Evolutionary conservation across 2,113 vertebrate genomes (phyloP), one percentile per base, ranked within the genome.

Genomic region (Campylomormyrus tamandua): DNA sequence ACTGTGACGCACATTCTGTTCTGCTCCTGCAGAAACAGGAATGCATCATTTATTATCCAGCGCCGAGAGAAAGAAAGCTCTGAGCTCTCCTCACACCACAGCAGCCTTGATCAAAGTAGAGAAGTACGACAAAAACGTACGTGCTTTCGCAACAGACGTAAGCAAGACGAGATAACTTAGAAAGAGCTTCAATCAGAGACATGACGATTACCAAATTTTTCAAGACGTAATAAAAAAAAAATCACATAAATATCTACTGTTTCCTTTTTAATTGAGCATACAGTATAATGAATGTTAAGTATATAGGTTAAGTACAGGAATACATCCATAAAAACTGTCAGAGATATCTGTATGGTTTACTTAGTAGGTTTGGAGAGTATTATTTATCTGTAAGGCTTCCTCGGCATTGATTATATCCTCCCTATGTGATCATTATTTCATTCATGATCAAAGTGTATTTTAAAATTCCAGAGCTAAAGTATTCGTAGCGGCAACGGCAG

Each of bases 41-140:
- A 77, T 90, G 62, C 35, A 90, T 90, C 66, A 90, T 70, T 90
- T n/a, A 87, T 90, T 19, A 87, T 46, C 58, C 56, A 11, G 89
- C 19, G 15, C 42, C 19, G 11, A 39, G 27, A 50, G 39, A 39
- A 35, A 42, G 31, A 89, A 50, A 89, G 8, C 24, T 21, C 9
- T 19, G 39, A 66, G 48, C 24, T 5, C 31, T 7, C 49, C 27
- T 42, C 15, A 35, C n/a, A n/a, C 19, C 15, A 11, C 19, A n/a
- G 21, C 45, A n/a, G 19, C 39, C 21, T 45, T 48, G 83, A 84
- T 48, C 45, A 84, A n/a, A 48, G 24, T 10, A n/a, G 5, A 21
- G 24, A 48, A 46, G 45, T 24, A 84, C 83, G 19, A 21, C 83
- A 8, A 13, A n/a, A 48, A 24, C 3, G 2, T 48, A 46, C 17